These are phyloP conservation scores for Salmo trutta DNA, from an alignment of 2,797 vertebrate species.

Conservation along the genomic window DNA sequence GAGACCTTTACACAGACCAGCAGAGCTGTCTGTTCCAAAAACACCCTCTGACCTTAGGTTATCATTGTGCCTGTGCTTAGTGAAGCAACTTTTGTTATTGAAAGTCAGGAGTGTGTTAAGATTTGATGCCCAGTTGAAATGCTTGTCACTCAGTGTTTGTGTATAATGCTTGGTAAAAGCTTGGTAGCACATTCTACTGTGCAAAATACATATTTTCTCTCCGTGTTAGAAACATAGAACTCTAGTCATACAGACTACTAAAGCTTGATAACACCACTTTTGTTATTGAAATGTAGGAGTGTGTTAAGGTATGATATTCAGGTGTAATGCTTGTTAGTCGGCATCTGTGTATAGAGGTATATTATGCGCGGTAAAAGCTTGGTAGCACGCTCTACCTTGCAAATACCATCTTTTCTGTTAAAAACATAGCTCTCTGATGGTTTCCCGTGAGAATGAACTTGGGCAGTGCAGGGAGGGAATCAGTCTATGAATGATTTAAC, in stretches of 20 bases:
- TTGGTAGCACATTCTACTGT: neutral
- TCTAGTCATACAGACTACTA: neutral
- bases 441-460: neutral
- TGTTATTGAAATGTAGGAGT: constrained; percentile 12
- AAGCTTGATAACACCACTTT: constrained; percentile 7
- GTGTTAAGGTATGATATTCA: constrained; percentile 27
- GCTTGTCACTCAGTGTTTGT: neutral
- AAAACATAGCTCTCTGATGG: neutral
- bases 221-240: neutral
- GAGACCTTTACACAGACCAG: constrained; percentile 38
- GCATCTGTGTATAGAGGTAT: neutral
- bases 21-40: constrained; percentile 41
- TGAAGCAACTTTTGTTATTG: constrained; percentile 26
- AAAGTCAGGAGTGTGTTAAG: constrained; percentile 9
- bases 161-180: neutral
- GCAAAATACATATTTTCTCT: neutral
- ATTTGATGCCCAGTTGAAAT: constrained; percentile 32
- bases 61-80: constrained; percentile 56
- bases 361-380: neutral
- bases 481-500: constrained; percentile 52
- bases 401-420: neutral
- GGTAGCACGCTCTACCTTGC: neutral
- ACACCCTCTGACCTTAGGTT: constrained; percentile 43
- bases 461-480: constrained; percentile 2
- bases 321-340: constrained; percentile 9